A percentile compares a stretch with the other conserved stretches of the same genome.
Evolutionary conservation across 2,797 vertebrate genomes (phyloP).

Genomic region (Momotus momota): DNA sequence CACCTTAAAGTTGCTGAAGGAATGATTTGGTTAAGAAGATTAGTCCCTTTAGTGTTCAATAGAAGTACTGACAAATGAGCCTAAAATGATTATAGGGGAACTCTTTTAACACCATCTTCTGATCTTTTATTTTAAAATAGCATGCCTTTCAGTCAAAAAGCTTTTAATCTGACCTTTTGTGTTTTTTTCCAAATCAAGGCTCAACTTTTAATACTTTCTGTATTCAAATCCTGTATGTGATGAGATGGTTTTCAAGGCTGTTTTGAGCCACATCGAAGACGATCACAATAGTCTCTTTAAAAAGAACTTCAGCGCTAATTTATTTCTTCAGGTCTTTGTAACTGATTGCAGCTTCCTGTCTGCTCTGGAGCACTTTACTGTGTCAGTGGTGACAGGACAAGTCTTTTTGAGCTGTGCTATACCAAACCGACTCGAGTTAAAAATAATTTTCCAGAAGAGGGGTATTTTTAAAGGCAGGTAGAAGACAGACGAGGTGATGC

Average conservation of each 20-base stretch:
- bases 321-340: neutral
- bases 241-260: neutral
- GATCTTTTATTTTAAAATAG: slow-evolving; percentile 65
- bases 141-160: slow-evolving; percentile 29
- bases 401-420: neutral
- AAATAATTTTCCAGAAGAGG: neutral
- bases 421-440: neutral
- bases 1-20: slow-evolving; percentile 66
- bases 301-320: neutral
- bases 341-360: neutral
- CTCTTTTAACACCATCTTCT: slow-evolving; percentile 62
- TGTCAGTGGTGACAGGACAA: neutral
- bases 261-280: neutral
- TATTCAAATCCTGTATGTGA: neutral
- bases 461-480: neutral
- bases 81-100: slow-evolving; percentile 69
- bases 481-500: neutral
- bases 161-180: slow-evolving; percentile 52
- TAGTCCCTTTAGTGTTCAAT: slow-evolving; percentile 77
- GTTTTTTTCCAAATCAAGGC: slow-evolving; percentile 13
- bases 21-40: slow-evolving; percentile 83
- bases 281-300: neutral
- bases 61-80: slow-evolving; percentile 69
- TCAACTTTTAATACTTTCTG: slow-evolving; percentile 34
- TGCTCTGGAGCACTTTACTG: neutral